These are phyloP conservation scores for Cyprinus carpio DNA, from an alignment of 2,113 vertebrate species.

Conservation along the genomic window DNA sequence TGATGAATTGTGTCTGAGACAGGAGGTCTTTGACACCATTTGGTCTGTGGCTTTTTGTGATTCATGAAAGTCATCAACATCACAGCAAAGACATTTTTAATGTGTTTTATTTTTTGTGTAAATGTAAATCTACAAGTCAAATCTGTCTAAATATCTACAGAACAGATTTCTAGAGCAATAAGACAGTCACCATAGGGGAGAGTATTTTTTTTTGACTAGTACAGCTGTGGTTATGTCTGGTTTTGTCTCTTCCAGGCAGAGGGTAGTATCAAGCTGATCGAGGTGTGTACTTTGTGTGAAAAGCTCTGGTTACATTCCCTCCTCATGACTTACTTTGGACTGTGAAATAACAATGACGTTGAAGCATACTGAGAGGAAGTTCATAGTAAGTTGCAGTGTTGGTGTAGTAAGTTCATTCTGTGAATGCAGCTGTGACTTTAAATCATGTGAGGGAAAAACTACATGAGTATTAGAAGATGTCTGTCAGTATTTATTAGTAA, in stretches of 20 bases:
- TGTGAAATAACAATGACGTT: conserved; percentile 74
- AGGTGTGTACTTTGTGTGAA: conserved; percentile 40
- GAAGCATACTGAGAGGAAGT: conserved; percentile 69
- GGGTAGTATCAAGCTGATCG: background rate
- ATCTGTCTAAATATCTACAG: too few relatives aligned
- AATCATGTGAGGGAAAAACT: conserved; percentile 5
- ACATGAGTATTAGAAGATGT: conserved; percentile 9
- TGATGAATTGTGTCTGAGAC: background rate
- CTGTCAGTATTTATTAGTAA: conserved; percentile 6
- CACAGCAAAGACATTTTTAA: background rate
- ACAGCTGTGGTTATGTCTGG: background rate
- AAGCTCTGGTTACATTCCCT: conserved; percentile 53
- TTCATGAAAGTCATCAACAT: background rate
- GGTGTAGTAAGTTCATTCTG: conserved; percentile 64
- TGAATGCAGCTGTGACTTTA: conserved; percentile 67
- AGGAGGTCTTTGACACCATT: background rate
- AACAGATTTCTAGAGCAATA: too few relatives aligned
- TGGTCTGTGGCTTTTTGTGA: background rate
- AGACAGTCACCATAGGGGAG: background rate
- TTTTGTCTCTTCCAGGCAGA: conserved; percentile 4
- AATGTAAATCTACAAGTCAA: background rate
- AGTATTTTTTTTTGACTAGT: background rate
- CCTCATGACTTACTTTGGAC: conserved; percentile 63
- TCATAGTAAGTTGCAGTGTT: conserved; percentile 67
- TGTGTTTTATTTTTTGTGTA: background rate